Conservation (phyloP, 2,888 invertebrate species). For the Pristionchus arcanus region DNA sequence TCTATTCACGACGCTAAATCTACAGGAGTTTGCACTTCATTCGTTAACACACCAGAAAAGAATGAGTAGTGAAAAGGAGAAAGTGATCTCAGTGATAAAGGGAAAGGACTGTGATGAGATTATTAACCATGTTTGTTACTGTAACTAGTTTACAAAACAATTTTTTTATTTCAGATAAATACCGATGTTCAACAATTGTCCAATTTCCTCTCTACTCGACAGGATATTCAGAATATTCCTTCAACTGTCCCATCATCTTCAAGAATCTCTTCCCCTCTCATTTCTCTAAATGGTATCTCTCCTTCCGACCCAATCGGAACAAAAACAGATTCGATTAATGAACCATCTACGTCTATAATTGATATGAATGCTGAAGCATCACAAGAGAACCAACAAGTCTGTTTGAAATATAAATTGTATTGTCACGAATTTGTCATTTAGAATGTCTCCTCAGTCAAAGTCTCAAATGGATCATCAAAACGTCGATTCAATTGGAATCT, state of each 20-base stretch:
- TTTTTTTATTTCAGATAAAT: neutral
- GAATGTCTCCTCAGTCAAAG: neutral
- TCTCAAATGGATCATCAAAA: neutral
- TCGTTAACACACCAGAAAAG: neutral
- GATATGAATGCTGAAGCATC: neutral
- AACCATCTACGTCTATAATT: neutral
- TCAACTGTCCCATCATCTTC: neutral
- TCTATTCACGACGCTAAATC: neutral
- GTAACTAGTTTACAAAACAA: neutral
- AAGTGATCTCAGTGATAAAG: neutral
- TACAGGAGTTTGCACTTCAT: constrained; percentile 1
- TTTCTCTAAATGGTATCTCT: neutral
- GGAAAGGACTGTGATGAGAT: constrained; percentile 21
- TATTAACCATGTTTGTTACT: neutral
- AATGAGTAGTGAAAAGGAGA: neutral
- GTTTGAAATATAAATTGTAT: neutral
- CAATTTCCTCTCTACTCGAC: neutral
- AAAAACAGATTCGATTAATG: neutral
- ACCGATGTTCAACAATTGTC: constrained; percentile 2
- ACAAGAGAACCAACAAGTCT: neutral
- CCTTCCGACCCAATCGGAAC: neutral
- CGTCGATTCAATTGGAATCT: constrained; percentile 21
- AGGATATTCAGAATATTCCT: neutral
- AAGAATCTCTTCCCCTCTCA: neutral
- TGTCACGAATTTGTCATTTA: neutral